Evolutionary conservation across 2,888 invertebrate species (phyloP).

Genomic region (Brachyptera risi): DNA sequence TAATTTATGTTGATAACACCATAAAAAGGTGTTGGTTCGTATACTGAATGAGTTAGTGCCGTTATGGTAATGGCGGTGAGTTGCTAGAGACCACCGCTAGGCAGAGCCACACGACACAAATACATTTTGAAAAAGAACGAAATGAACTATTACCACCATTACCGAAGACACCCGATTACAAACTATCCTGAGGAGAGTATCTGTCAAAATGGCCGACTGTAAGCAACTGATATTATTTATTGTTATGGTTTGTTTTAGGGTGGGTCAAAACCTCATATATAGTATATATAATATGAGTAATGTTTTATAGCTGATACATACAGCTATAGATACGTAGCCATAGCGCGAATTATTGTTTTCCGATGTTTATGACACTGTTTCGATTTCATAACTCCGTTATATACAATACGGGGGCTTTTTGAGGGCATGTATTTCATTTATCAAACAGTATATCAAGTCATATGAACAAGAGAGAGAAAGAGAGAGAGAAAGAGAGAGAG

Average conservation of each 20-base stretch:
- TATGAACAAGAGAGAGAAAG: constrained; percentile 33
- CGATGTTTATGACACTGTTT: constrained; percentile 50
- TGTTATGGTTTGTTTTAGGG: not conserved
- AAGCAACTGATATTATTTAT: not conserved
- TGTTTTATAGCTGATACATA: not conserved
- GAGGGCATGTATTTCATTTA: constrained; percentile 50
- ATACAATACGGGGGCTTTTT: constrained; percentile 28
- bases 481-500: no score
- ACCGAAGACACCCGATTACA: not conserved
- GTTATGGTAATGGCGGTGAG: not conserved
- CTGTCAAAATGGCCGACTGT: not conserved
- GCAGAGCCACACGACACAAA: constrained; percentile 2
- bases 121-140: not conserved
- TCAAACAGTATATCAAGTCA: constrained; percentile 44
- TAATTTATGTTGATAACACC: constrained; percentile 3
- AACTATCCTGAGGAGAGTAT: constrained; percentile 4
- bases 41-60: not conserved
- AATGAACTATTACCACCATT: not conserved
- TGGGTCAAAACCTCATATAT: not conserved
- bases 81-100: not conserved
- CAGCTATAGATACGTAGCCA: not conserved
- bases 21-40: constrained; percentile 13
- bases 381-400: constrained; percentile 49
- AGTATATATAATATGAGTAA: not conserved
- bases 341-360: constrained; percentile 47